phyloP scores from a whole-genome alignment of 1,140 invertebrate genomes.

The Amphibalanus amphitrite region DNA sequence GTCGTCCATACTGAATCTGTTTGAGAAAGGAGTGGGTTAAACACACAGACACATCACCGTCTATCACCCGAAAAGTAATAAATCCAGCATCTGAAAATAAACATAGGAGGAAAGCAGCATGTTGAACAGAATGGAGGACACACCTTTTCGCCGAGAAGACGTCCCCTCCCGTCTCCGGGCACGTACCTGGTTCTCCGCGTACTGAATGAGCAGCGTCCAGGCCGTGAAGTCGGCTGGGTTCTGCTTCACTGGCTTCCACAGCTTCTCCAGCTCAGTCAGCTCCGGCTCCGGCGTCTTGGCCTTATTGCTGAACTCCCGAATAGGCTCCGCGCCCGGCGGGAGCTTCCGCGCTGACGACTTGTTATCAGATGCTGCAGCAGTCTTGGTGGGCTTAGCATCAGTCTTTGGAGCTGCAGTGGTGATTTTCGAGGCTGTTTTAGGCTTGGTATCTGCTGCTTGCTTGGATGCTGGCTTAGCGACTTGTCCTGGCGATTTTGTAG shows the following conservation, averaged over 20 bases:
- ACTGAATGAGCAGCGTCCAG: constrained; percentile 91
- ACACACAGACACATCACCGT: neutral
- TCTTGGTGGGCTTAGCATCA: too few species aligned
- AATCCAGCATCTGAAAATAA: constrained; percentile 14
- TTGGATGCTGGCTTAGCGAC: too few species aligned
- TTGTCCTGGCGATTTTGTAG: too few species aligned
- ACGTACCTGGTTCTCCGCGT: constrained; percentile 86
- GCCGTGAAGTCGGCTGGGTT: constrained; percentile 91
- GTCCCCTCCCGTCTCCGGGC: too few species aligned
- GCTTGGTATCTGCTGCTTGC: too few species aligned
- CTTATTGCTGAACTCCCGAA: neutral
- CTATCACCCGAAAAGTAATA: constrained; percentile 10
- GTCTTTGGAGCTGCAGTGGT: neutral
- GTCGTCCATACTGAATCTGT: constrained; percentile 3
- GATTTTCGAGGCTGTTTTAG: neutral
- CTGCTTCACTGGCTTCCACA: constrained; percentile 32
- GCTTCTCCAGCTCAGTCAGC: constrained; percentile 18
- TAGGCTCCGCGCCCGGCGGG: too few species aligned
- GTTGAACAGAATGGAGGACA: too few species aligned
- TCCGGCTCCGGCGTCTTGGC: neutral
- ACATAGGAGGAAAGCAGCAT: too few species aligned
- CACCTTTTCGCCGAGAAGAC: too few species aligned
- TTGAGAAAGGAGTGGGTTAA: neutral
- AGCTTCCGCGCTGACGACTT: neutral
- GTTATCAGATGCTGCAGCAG: neutral